Conservation (phyloP, 2,113 vertebrate genomes). For the Asarcornis scutulata region DNA sequence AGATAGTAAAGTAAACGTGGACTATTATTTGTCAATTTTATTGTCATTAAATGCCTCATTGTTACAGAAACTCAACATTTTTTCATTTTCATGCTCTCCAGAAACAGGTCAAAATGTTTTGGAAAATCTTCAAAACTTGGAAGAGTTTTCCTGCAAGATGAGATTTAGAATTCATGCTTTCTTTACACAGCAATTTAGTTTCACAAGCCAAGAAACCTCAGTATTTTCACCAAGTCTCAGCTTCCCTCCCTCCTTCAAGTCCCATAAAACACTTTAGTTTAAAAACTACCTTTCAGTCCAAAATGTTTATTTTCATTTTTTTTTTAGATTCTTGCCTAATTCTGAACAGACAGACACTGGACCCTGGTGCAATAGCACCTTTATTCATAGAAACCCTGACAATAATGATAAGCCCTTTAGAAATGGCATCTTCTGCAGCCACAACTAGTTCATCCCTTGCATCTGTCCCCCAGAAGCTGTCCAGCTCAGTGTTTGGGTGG, state of each 20-base stretch:
- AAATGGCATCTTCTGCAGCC: background rate
- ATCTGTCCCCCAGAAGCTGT: background rate
- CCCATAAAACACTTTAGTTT: background rate
- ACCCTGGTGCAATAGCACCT: too few relatives aligned
- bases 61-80: background rate
- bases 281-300: background rate
- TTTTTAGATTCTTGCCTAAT: background rate
- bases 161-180: background rate
- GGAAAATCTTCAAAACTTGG: slow-evolving; percentile 15
- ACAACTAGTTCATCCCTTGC: background rate
- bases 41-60: slow-evolving; percentile 34
- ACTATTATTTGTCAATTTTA: slow-evolving; percentile 73
- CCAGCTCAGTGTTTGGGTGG: slow-evolving; percentile 30
- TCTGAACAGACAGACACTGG: background rate
- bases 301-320: background rate
- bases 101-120: slow-evolving; percentile 33
- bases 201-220: background rate
- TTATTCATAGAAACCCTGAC: background rate
- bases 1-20: slow-evolving; percentile 62
- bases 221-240: background rate
- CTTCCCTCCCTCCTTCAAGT: background rate
- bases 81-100: slow-evolving; percentile 21
- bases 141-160: background rate
- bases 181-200: background rate
- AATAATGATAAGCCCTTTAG: background rate